Evolutionary conservation across 2,888 invertebrate species (phyloP).

Genomic region (Chymomyza caudatula): DNA sequence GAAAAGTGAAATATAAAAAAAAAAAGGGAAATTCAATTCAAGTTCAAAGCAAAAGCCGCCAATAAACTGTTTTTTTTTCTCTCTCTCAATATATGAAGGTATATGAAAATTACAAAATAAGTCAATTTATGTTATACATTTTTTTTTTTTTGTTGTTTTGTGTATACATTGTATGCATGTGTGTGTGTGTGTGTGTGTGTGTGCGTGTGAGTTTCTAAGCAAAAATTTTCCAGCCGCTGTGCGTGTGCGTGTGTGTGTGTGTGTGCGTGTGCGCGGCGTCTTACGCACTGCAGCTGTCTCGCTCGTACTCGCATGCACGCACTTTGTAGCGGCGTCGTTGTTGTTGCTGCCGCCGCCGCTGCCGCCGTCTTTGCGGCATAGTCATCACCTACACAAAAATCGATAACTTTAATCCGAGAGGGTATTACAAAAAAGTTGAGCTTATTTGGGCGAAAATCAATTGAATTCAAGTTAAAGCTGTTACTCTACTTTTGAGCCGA

Average conservation of each 20-base stretch:
- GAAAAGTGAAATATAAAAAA: neutral
- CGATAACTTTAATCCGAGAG: slow-evolving; percentile 38
- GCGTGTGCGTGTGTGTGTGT: slow-evolving; percentile 25
- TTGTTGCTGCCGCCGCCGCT: slow-evolving; percentile 13
- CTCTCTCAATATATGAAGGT: neutral
- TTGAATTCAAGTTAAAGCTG: slow-evolving; percentile 27
- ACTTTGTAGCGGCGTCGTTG: slow-evolving; percentile 13
- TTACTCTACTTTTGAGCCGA: neutral
- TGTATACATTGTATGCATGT: slow-evolving; percentile 12
- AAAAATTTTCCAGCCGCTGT: slow-evolving; percentile 27
- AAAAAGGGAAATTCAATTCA: slow-evolving; percentile 1
- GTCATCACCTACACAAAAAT: slow-evolving; percentile 48
- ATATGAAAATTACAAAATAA: neutral
- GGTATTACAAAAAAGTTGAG: neutral
- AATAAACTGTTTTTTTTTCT: slow-evolving; percentile 1
- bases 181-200: slow-evolving; percentile 21
- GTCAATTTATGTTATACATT: neutral
- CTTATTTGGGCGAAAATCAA: slow-evolving; percentile 33
- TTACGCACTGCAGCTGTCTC: slow-evolving; percentile 49
- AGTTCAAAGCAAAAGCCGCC: slow-evolving; percentile 2
- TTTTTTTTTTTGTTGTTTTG: neutral
- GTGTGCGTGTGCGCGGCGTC: slow-evolving; percentile 31
- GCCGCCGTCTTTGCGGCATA: neutral
- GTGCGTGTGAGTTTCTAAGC: slow-evolving; percentile 32
- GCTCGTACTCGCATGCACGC: slow-evolving; percentile 28